phyloP scores from a whole-genome alignment of 1,140 invertebrate species.

The Hestina assimilis region DNA sequence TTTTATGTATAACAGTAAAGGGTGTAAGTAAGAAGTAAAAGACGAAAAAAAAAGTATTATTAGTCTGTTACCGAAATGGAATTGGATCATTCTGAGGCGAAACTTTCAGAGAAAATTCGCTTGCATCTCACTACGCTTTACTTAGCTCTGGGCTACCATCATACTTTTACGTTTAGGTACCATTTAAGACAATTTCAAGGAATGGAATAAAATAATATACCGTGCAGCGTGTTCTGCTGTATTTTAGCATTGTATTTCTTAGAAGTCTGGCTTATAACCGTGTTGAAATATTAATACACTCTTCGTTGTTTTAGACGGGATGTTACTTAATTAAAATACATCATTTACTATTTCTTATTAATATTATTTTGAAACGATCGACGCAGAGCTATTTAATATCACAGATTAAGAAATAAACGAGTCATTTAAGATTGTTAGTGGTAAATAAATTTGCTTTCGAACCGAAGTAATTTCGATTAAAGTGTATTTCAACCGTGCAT shows the following conservation, averaged over 20 bases:
- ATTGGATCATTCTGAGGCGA: slow-evolving; percentile 74
- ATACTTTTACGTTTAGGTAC: slow-evolving; percentile 69
- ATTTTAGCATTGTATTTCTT: slow-evolving; percentile 44
- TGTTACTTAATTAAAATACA: not conserved
- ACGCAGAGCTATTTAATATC: not conserved
- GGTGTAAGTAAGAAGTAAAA: slow-evolving; percentile 77
- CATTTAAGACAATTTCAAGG: slow-evolving; percentile 65
- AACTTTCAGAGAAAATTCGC: slow-evolving; percentile 71
- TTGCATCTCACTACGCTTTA: slow-evolving; percentile 68
- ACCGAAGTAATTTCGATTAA: slow-evolving; percentile 2
- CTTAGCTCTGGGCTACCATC: slow-evolving; percentile 67
- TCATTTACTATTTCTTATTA: not conserved
- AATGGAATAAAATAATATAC: slow-evolving; percentile 61
- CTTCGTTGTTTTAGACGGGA: not conserved
- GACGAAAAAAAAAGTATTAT: slow-evolving; percentile 77
- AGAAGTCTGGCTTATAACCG: slow-evolving; percentile 27
- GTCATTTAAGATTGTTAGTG: slow-evolving; percentile 8
- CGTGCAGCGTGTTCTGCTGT: slow-evolving; percentile 35
- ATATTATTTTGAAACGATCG: not conserved
- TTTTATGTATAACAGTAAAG: slow-evolving; percentile 71
- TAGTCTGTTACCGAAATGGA: slow-evolving; percentile 78
- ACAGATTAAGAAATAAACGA: slow-evolving; percentile 21
- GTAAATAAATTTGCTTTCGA: slow-evolving; percentile 9
- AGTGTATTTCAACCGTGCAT: slow-evolving; percentile 32
- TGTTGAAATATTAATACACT: slow-evolving; percentile 28